Conservation (phyloP, 1,140 invertebrate genomes). For the Drosophila triauraria region DNA sequence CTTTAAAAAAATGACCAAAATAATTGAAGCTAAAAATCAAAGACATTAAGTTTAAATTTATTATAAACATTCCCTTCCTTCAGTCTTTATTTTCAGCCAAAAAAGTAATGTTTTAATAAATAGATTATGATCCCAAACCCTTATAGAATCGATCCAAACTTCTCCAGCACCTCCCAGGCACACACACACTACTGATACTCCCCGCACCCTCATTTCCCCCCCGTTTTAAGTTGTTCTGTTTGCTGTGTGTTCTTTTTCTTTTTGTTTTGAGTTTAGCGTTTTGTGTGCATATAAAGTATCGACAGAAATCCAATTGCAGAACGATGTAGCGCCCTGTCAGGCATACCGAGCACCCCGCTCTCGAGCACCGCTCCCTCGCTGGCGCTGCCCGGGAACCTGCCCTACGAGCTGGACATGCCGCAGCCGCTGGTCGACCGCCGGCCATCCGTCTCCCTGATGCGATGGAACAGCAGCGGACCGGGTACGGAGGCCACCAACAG, state of each 20-base stretch:
- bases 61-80: background rate
- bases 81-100: background rate
- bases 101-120: background rate
- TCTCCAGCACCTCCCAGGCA: background rate
- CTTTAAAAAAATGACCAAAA: no score
- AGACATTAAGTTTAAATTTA: background rate
- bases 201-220: constrained; percentile 7
- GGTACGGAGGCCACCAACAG: constrained; percentile 50
- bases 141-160: background rate
- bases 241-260: constrained; percentile 37
- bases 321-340: constrained; percentile 86
- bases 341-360: constrained; percentile 81
- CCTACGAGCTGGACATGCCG: constrained; percentile 86
- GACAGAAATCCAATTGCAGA: constrained; percentile 83
- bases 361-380: constrained; percentile 77
- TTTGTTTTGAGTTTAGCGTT: constrained; percentile 45
- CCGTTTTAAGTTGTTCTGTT: constrained; percentile 35
- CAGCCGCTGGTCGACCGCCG: constrained; percentile 86
- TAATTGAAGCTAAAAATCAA: no score
- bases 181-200: background rate
- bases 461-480: constrained; percentile 81
- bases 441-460: constrained; percentile 86
- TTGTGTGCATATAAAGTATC: constrained; percentile 78
- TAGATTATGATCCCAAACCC: no score
- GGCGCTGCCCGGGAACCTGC: constrained; percentile 69